Evolutionary conservation across 2,888 invertebrate species (phyloP).

Genomic region (Morpho deidamia): DNA sequence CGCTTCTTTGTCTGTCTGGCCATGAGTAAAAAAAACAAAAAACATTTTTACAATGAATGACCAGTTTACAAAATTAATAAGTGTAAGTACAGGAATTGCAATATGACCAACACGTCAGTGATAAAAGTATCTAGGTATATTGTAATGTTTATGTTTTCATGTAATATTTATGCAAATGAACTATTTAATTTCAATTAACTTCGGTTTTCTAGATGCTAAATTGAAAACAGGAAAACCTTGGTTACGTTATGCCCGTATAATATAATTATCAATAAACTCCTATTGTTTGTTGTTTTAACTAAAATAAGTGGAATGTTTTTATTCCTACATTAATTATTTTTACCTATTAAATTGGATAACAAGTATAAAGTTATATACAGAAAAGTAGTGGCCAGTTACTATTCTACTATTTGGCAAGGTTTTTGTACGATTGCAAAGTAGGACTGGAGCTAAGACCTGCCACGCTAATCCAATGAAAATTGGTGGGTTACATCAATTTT

Average conservation of each 20-base stretch:
- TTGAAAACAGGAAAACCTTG: constrained; percentile 52
- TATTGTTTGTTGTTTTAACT: constrained; percentile 21
- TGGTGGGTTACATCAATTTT: no score
- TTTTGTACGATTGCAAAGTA: no score
- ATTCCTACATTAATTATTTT: background rate
- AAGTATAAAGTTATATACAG: no score
- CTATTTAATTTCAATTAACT: constrained; percentile 17
- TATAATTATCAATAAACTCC: constrained; percentile 18
- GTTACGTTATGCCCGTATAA: constrained; percentile 6
- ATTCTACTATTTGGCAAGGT: no score
- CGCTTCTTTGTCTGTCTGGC: no score
- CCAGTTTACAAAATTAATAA: no score
- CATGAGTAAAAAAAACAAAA: no score
- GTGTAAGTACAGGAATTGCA: background rate
- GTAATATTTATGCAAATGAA: constrained; percentile 13
- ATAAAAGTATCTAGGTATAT: constrained; percentile 10
- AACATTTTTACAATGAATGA: no score
- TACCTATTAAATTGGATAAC: background rate
- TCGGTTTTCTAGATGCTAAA: constrained; percentile 23
- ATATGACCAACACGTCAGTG: constrained; percentile 1
- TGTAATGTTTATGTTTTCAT: constrained; percentile 13
- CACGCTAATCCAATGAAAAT: no score
- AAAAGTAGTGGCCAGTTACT: no score
- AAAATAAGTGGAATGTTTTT: constrained; percentile 1
- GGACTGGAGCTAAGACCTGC: no score